These are phyloP conservation scores for Phylloscopus trochiloides DNA, from an alignment of 2,113 vertebrate species.

Conservation along the genomic window DNA sequence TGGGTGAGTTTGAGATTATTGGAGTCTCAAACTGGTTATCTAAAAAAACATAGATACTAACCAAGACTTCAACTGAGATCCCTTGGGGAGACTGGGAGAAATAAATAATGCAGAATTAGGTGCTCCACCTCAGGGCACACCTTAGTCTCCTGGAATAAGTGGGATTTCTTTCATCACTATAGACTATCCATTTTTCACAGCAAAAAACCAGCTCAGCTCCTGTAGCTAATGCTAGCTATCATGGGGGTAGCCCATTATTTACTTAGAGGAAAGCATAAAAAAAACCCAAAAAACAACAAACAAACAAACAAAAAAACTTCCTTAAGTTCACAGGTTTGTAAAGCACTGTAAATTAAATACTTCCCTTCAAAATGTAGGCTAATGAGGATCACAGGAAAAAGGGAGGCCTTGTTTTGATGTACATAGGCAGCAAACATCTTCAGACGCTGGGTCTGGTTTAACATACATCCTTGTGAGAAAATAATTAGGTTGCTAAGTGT, in stretches of 20 bases:
- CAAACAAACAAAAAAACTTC: not conserved
- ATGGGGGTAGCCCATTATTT: not conserved
- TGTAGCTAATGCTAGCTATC: not conserved
- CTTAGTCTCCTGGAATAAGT: not conserved
- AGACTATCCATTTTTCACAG: not conserved
- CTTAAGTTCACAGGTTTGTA: not conserved
- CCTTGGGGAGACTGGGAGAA: not conserved
- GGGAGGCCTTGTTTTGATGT: constrained; percentile 19
- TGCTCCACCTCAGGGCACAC: not conserved
- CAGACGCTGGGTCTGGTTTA: constrained; percentile 34
- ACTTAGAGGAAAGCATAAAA: not conserved
- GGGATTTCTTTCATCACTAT: not conserved
- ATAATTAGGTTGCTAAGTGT: constrained; percentile 66
- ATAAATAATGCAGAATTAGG: not conserved
- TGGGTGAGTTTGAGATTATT: not conserved
- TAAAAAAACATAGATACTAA: not conserved
- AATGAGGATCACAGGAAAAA: not conserved
- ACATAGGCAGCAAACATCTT: constrained; percentile 36
- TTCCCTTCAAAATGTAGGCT: constrained; percentile 15
- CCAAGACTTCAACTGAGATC: not conserved
- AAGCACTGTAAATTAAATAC: constrained; percentile 14
- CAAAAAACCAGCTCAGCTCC: not conserved
- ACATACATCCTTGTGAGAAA: constrained; percentile 58
- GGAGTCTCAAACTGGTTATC: not conserved
- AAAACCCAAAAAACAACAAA: not conserved